Base-by-base conservation (phyloP, 1,140 invertebrate genomes). In the Drosophila bipectinata region DNA sequence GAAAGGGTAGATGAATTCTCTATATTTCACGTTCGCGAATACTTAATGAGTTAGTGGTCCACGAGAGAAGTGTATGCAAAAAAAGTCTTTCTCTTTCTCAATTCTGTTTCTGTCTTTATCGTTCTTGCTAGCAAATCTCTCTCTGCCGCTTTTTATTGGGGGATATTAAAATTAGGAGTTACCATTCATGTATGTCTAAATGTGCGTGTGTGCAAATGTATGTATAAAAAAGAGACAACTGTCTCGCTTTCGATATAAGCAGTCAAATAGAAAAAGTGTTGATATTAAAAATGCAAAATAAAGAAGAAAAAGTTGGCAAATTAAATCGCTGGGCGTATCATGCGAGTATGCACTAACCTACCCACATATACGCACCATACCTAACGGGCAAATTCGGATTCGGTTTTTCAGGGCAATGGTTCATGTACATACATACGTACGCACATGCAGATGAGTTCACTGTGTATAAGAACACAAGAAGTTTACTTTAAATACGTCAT, bases 251-350 rank as follows among this genome's bases (percentile, higher is more conserved):
- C 57, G 58, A 56, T 63, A 84, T 72, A 82, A 47, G 63, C 57
- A 63, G 66, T 44, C 62, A 67, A 66, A 66, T 66, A 63, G 75
- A 83, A 68, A 83, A 81, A 83, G 83, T 87, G 83, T 89, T 88
- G 72, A 87, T 79, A 83, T 87, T 87, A 83, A 83, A 87, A 79
- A 88, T 87, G 67, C 60, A 83, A 88, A 44, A 87, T 21, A 81
- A 72, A 68, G 55, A 47, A 75, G 39, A 83, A 72, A 68, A 77
- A 79, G 66, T 75, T 77, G 72, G 79, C 71, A 83, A 83, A 88
- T 87, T 79, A 79, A 71, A 88, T 83, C 60, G 79, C 34, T 53
- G 69, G 55, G 72, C 58, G 75, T 61, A 74, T 51, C 44, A 52
- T 37, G 30, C 66, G 30, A 57, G 55, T 49, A 48, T 62, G 48